phyloP scores from a whole-genome alignment of 2,797 vertebrate genomes.

The Rhynchonycteris naso region DNA sequence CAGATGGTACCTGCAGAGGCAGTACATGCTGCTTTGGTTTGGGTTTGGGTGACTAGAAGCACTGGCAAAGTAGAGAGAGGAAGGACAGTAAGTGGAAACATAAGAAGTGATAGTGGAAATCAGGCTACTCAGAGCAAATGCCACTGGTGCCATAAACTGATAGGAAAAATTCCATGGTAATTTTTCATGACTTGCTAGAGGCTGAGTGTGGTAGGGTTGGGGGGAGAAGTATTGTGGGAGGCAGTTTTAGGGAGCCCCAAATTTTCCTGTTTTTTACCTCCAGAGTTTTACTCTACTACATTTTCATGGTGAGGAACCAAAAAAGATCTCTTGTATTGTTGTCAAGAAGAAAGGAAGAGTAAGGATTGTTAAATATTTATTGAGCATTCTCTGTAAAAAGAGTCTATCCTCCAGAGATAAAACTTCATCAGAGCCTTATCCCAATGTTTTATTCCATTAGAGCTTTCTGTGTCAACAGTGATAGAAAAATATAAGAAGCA shows the following conservation, averaged over 20 bases:
- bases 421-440: background rate
- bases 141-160: background rate
- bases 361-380: background rate
- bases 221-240: background rate
- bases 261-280: background rate
- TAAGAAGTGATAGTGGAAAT: background rate
- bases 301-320: background rate
- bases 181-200: background rate
- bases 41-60: background rate
- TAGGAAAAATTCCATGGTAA: background rate
- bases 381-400: background rate
- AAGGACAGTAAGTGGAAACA: fast-evolving
- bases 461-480: background rate
- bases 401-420: background rate
- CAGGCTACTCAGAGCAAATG: background rate
- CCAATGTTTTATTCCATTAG: background rate
- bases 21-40: background rate
- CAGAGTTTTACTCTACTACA: background rate
- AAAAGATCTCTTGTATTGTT: background rate
- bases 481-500: background rate
- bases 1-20: fast-evolving
- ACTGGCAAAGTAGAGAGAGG: background rate
- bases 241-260: background rate
- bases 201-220: background rate
- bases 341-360: background rate